Conservation (phyloP, 53 echinoderm and acorn worm species). For the Luidia sarsii region DNA sequence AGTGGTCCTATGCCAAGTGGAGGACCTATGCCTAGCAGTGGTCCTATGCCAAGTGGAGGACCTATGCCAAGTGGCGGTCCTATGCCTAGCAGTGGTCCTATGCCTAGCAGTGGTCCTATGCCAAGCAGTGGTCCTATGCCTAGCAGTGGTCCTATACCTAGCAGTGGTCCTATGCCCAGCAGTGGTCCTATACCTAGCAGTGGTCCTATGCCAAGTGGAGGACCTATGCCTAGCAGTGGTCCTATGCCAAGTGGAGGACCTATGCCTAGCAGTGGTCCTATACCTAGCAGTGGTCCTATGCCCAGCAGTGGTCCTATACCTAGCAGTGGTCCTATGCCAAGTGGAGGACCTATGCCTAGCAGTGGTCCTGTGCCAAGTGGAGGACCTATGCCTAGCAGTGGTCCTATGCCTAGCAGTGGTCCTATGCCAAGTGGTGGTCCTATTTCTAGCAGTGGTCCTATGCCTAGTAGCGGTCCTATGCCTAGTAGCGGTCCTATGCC, state of each 20-base stretch:
- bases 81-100: conserved; percentile 30
- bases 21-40: conserved; percentile 67
- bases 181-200: background rate
- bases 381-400: conserved; percentile 59
- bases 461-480: background rate
- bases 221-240: background rate
- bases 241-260: conserved; percentile 36
- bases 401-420: conserved; percentile 67
- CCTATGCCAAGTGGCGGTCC: conserved; percentile 64
- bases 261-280: conserved; percentile 46
- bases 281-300: conserved; percentile 73
- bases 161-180: conserved; percentile 57
- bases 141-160: conserved; percentile 71
- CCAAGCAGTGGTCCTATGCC: conserved; percentile 56
- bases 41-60: conserved; percentile 56
- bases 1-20: conserved; percentile 69
- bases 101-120: conserved; percentile 74
- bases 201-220: background rate
- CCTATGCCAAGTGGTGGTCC: conserved; percentile 70
- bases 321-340: conserved; percentile 69
- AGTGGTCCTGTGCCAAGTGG: conserved; percentile 60
- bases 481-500: conserved; percentile 8
- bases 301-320: conserved; percentile 51
- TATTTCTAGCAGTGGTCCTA: conserved; percentile 11
- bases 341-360: conserved; percentile 45